Percentiles rank a stretch among this genome's conserved stretches.
Conservation (phyloP, 2,113 vertebrate species). For the Centropristis striata region DNA sequence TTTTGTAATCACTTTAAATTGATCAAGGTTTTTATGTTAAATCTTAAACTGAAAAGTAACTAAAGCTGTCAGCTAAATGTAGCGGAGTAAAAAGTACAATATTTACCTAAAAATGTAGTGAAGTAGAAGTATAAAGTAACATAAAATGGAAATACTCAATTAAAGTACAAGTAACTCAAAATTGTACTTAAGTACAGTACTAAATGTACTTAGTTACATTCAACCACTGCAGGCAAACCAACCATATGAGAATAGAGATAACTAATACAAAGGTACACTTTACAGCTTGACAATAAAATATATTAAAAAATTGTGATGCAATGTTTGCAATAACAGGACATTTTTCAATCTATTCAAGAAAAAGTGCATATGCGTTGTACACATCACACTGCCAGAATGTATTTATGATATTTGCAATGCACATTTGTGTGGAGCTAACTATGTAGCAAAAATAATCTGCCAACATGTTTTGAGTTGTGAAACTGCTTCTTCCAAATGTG, state of each 20-base stretch:
- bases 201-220: too few relatives aligned
- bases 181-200: too few relatives aligned
- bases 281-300: background rate
- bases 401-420: background rate
- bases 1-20: too few relatives aligned
- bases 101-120: too few relatives aligned
- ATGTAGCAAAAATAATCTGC: background rate
- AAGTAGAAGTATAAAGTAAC: too few relatives aligned
- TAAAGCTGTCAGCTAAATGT: too few relatives aligned
- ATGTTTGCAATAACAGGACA: background rate
- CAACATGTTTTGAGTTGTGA: background rate
- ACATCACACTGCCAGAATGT: background rate
- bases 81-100: too few relatives aligned
- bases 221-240: too few relatives aligned
- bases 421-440: background rate
- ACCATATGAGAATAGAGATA: background rate
- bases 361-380: background rate
- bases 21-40: too few relatives aligned
- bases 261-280: background rate
- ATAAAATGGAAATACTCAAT: too few relatives aligned
- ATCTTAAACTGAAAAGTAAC: too few relatives aligned
- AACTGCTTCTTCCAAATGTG: background rate
- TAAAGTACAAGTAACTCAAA: too few relatives aligned
- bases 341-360: background rate
- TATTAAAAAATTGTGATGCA: background rate